Base-by-base conservation (phyloP, 2,888 invertebrate genomes). In the Philhelius pedissequus region DNA sequence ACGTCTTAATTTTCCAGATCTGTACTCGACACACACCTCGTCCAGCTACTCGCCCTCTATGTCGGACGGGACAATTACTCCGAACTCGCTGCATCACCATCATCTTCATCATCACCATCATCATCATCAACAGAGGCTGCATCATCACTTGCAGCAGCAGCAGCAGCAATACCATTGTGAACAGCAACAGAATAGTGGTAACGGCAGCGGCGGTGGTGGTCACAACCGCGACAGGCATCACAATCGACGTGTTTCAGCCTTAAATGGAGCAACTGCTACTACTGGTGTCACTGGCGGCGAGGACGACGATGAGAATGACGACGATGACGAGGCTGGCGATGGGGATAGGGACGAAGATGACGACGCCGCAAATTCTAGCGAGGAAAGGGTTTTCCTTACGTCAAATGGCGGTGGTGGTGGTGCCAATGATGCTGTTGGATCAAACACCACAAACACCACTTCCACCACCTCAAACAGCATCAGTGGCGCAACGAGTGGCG, bases 21-120 rank as follows among this genome's bases (percentile, higher is more conserved):
- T 92, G 88, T 92, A 91, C 86, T 91, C 92, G 73, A 91, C 92
- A 68, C 92, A 92, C 88, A 92, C 92, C 87, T 92, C 92, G 62
- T 91, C 91, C 83, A 92, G 91, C 83, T 92, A 91, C 86, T 92
- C 92, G 87, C 92, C 92, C 32, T 91, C 91, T 48, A 89, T 91
- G 86, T 92, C 92, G 75, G 92, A 92, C 76, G 92, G 90, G 86
- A 90, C 91, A 38, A 82, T 90, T 86, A 91, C 92, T 77, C 92
- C 92, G 76, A 92, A 91, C 75, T 91, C 91, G 3, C 87, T 90
- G 78, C 87, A 87, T 77, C 87, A 88, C 75, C 88, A 88, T 43
- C 88, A 88, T 52, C 87, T 86, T 18, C 86, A 86, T 18, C 86
- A 86, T 11, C 86, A 87, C 38, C 86, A 79, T 48, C 82, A 75